Conservation (phyloP, 2,888 invertebrate genomes). For the Patella pellucida region DNA sequence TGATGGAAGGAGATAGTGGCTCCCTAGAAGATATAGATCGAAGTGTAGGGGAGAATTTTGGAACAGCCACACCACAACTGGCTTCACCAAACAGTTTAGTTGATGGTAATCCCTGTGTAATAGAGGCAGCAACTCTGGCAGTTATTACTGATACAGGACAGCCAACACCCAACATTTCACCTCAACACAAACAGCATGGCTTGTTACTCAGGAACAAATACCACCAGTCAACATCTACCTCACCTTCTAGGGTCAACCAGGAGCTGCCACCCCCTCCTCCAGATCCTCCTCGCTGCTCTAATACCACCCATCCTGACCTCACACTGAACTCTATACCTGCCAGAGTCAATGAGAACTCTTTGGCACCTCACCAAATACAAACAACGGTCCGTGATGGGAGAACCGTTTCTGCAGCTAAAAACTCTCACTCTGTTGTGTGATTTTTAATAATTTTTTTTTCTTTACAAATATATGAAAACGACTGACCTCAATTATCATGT, state of each 20-base stretch:
- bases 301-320: neutral
- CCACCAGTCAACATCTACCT: constrained; percentile 11
- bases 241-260: neutral
- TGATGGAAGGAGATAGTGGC: constrained; percentile 6
- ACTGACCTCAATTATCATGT: constrained; percentile 6
- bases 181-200: neutral
- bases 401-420: constrained; percentile 10
- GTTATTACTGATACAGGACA: constrained; percentile 7
- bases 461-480: constrained; percentile 5
- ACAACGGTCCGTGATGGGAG: constrained; percentile 2
- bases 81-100: neutral
- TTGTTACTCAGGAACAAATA: constrained; percentile 5
- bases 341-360: neutral
- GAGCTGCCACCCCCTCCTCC: constrained; percentile 1
- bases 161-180: neutral
- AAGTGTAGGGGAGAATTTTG: constrained; percentile 22
- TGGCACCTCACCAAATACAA: constrained; percentile 10
- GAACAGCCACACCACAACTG: neutral
- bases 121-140: constrained; percentile 4
- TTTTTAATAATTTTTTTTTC: constrained; percentile 8
- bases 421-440: constrained; percentile 11
- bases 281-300: constrained; percentile 1
- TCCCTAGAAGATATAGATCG: constrained; percentile 49
- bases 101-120: constrained; percentile 7
- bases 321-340: constrained; percentile 10